These are phyloP conservation scores for Platysteira castanea DNA, from an alignment of 2,113 vertebrate species.

Conservation along the genomic window DNA sequence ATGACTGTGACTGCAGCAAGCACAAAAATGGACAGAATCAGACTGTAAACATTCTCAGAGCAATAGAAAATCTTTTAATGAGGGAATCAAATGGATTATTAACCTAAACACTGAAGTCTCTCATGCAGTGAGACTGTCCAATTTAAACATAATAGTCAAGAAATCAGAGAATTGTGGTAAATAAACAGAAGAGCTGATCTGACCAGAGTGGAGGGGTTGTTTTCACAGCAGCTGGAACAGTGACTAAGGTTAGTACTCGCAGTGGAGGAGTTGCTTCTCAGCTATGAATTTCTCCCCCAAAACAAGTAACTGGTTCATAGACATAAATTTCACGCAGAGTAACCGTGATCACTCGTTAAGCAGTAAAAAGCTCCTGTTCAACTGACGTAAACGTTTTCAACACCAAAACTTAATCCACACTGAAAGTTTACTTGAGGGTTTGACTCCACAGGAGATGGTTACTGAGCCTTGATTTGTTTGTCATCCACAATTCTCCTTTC, in stretches of 20 bases:
- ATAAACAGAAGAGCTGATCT: neutral
- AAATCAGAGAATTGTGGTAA: neutral
- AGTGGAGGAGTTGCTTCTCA: neutral
- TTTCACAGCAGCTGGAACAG: neutral
- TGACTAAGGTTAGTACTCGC: neutral
- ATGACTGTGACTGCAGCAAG: neutral
- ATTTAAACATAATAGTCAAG: neutral
- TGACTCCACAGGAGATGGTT: neutral
- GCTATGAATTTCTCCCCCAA: neutral
- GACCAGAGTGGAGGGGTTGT: neutral
- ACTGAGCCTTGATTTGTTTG: neutral
- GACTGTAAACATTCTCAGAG: neutral
- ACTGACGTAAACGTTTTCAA: accelerated
- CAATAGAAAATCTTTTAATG: neutral
- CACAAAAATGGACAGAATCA: neutral
- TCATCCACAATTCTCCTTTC: neutral
- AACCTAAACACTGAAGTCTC: neutral
- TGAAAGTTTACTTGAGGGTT: neutral
- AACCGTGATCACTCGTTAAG: neutral
- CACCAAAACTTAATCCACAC: neutral
- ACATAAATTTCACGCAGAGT: neutral
- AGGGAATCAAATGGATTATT: neutral
- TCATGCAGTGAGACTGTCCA: neutral
- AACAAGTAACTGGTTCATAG: neutral
- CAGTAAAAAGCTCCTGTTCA: neutral